Conservation (phyloP, 2,888 invertebrate genomes). For the Rhorus exstirpatorius region DNA sequence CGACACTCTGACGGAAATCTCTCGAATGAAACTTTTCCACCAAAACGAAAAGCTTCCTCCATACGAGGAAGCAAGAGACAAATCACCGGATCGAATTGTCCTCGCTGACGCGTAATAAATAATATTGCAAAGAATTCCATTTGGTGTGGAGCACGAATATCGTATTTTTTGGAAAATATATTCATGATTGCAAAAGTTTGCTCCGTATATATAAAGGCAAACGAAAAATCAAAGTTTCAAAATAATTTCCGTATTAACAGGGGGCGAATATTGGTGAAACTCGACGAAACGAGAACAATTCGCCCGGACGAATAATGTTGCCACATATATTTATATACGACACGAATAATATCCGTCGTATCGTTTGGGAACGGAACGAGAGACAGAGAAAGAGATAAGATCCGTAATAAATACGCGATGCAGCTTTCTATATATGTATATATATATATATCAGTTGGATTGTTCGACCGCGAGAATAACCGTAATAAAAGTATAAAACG, state of each 20-base stretch:
- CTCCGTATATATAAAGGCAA: neutral
- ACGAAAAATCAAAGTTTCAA: neutral
- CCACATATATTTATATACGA: constrained; percentile 28
- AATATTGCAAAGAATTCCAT: no score
- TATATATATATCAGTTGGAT: constrained; percentile 38
- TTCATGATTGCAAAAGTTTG: neutral
- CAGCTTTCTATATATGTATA: neutral
- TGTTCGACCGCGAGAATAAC: constrained; percentile 60
- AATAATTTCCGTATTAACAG: constrained; percentile 3
- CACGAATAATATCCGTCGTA: constrained; percentile 38
- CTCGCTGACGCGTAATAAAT: no score
- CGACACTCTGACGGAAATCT: no score
- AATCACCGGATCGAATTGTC: no score
- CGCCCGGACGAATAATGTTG: constrained; percentile 20
- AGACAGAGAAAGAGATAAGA: constrained; percentile 63
- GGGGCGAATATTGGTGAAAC: constrained; percentile 50
- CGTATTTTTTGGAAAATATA: no score
- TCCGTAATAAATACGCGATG: constrained; percentile 73
- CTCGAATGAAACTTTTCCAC: no score
- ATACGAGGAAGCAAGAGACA: no score
- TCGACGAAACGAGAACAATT: constrained; percentile 48
- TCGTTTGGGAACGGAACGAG: constrained; percentile 41
- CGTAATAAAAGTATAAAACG: constrained; percentile 63
- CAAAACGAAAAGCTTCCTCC: no score
- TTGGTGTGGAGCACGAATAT: no score